phyloP scores from a whole-genome alignment of 2,113 vertebrate species.

The Telmatochromis sp. region DNA sequence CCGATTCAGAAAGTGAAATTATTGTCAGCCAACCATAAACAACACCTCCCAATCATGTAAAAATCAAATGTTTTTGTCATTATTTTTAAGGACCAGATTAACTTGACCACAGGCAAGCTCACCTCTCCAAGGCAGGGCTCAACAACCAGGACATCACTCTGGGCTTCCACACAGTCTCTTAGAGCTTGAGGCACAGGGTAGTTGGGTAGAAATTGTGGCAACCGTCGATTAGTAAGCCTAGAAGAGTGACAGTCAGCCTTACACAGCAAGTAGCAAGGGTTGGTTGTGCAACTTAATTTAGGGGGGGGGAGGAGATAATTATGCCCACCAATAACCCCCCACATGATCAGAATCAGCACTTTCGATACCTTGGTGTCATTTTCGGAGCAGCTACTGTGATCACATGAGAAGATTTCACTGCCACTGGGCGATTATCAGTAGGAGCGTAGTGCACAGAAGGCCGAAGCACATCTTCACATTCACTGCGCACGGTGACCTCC shows the following conservation, averaged over 20 bases:
- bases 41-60: background rate
- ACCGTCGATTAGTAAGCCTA: constrained; percentile 24
- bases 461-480: constrained; percentile 74
- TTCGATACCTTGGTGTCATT: constrained; percentile 7
- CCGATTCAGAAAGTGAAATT: background rate
- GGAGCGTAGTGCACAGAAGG: constrained; percentile 48
- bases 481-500: constrained; percentile 71
- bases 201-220: constrained; percentile 36
- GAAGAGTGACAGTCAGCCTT: background rate
- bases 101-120: background rate
- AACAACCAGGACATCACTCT: constrained; percentile 39
- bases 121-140: constrained; percentile 59
- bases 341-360: background rate
- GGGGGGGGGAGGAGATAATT: rapidly evolving
- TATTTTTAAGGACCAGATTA: background rate
- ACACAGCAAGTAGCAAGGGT: background rate
- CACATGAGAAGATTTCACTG: background rate
- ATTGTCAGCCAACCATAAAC: background rate
- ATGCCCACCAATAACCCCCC: background rate
- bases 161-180: constrained; percentile 39
- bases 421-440: background rate
- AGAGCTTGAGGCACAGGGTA: constrained; percentile 40
- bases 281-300: background rate
- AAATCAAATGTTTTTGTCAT: background rate
- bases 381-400: constrained; percentile 53